phyloP scores from a whole-genome alignment of 2,888 invertebrate genomes.

The Unio delphinus region DNA sequence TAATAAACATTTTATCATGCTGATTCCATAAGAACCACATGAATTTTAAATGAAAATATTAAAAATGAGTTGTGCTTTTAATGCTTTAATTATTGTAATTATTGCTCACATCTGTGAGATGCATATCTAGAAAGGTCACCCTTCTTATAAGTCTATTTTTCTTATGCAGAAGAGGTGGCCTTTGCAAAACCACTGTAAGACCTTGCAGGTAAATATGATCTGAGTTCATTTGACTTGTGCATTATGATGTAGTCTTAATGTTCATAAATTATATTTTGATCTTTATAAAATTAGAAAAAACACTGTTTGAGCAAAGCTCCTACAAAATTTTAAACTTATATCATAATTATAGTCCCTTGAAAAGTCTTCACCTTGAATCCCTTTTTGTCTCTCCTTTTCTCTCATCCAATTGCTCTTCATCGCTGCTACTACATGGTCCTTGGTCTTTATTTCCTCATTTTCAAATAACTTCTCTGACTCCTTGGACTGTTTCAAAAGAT shows the following conservation, averaged over 20 bases:
- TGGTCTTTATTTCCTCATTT: conserved; percentile 50
- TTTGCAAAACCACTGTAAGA: too few species aligned
- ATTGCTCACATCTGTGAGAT: too few species aligned
- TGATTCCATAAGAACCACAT: too few species aligned
- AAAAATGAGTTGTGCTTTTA: too few species aligned
- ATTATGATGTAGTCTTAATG: conserved; percentile 1
- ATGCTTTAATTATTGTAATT: too few species aligned
- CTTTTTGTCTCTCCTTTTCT: conserved; percentile 51
- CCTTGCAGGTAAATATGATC: too few species aligned
- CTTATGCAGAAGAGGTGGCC: too few species aligned
- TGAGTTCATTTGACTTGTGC: too few species aligned
- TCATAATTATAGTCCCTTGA: background rate
- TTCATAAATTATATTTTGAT: background rate
- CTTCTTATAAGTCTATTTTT: too few species aligned
- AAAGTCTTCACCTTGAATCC: conserved; percentile 48
- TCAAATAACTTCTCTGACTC: conserved; percentile 55
- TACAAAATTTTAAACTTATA: background rate
- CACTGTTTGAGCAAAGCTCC: background rate
- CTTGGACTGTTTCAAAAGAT: conserved; percentile 62
- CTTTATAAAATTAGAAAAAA: background rate
- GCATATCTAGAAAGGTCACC: too few species aligned
- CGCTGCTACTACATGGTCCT: conserved; percentile 58
- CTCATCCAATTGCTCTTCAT: conserved; percentile 67
- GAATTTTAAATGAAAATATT: too few species aligned
- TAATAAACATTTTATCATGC: too few species aligned